Base-by-base conservation (phyloP, 30 jellyfish, hydroid and myxozoan species). In the Aurelia sp. region DNA sequence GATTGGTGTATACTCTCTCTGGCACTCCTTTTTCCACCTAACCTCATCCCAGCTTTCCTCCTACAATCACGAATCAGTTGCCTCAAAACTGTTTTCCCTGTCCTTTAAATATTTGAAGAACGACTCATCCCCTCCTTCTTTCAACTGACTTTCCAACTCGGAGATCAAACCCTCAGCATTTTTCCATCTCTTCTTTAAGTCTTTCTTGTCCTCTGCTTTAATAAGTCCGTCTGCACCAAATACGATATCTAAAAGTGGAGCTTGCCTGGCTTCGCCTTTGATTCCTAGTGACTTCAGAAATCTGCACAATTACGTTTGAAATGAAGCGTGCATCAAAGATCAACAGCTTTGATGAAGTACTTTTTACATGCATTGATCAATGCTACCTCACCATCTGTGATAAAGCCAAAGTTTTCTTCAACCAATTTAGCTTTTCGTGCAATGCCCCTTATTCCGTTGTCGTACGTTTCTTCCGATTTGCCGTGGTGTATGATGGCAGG, bases 361-460 rank as follows among this genome's bases (percentile, higher is more conserved):
- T 7, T 53, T 47, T 73, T 73, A 47, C 85, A 73, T 7, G 85
- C 85, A 11, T 47, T 10, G 12, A 73, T 73, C 10, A 73, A 21
- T 8, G 85, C 85, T 31, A 8, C 30, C 72, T 73, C 76, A 17
- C 85, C 85, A 73, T 73, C 85, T 13, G 85, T 73, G 38, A 73
- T 48, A 27, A 73, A 12, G 38, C 85, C 85, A 44, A 73, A 12
- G 10, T 19, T 73, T 48, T 6, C 15, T 10, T 48, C 47, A 18
- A 9, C 5, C 8, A 73, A 76, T 13, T 47, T 21, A 11, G 76
- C 12, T 48, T 35, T 73, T 73, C 85, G 38, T 11, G 85, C 76
- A 30, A 73, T 48, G 9, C 38, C 31, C 76, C 85, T 38, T 31
- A 73, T 6, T 47, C 48, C 85, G 47, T 22, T 13, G 47, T 73